Conservation (phyloP, 2,888 invertebrate species). For the Drosophila macrospina region DNA sequence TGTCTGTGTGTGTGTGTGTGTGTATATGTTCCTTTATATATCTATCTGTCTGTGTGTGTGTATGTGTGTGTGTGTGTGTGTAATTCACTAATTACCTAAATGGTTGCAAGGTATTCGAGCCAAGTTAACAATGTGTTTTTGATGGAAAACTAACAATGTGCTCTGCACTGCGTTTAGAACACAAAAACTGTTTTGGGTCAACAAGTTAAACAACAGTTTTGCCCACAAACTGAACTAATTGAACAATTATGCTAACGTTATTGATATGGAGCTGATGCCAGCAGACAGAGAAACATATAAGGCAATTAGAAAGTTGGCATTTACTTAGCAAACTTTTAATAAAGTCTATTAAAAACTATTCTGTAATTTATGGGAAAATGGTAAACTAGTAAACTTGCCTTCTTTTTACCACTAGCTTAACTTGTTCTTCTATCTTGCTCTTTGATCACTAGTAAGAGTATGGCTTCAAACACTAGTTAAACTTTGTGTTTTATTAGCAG, state of each 20-base stretch:
- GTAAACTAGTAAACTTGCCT: not conserved
- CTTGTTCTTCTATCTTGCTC: not conserved
- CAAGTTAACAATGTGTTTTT: slow-evolving; percentile 27
- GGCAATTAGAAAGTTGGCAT: slow-evolving; percentile 13
- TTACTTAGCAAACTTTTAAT: not conserved
- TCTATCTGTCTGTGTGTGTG: slow-evolving; percentile 27
- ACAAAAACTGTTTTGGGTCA: slow-evolving; percentile 35
- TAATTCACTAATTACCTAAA: slow-evolving; percentile 78
- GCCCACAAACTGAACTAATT: slow-evolving; percentile 44
- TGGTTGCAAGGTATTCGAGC: slow-evolving; percentile 63
- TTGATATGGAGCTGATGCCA: slow-evolving; percentile 18
- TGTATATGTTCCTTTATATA: slow-evolving; percentile 25
- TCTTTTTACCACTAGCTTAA: not conserved
- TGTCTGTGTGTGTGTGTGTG: slow-evolving; percentile 17
- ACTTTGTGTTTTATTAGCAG: not conserved
- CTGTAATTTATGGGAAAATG: not conserved
- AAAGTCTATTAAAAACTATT: not conserved
- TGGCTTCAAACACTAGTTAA: not conserved
- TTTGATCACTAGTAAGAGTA: not conserved
- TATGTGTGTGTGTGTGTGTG: slow-evolving; percentile 33
- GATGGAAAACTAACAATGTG: slow-evolving; percentile 46
- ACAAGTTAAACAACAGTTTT: slow-evolving; percentile 35
- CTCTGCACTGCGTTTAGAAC: slow-evolving; percentile 14
- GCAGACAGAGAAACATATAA: slow-evolving; percentile 1
- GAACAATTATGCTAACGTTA: slow-evolving; percentile 58